phyloP scores from a whole-genome alignment of 1,140 invertebrate species.

The Mactra quadrangularis region DNA sequence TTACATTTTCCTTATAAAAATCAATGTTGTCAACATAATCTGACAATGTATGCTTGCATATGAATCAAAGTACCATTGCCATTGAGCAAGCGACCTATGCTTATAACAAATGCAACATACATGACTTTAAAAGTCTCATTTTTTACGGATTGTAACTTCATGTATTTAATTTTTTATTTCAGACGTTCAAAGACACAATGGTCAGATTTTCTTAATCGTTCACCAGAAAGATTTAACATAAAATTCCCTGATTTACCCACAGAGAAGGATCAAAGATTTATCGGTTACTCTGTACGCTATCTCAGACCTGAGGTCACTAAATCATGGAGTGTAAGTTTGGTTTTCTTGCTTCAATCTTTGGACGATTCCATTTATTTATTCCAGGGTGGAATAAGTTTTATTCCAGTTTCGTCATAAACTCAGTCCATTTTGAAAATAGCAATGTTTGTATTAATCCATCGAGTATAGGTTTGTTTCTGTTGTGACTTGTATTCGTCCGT shows the following conservation, averaged over 20 bases:
- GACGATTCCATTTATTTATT: background rate
- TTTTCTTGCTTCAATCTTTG: background rate
- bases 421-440: background rate
- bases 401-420: background rate
- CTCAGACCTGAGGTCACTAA: slow-evolving; percentile 78
- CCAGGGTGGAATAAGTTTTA: background rate
- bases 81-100: too few species aligned
- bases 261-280: slow-evolving; percentile 77
- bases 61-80: too few species aligned
- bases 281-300: slow-evolving; percentile 80
- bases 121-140: too few species aligned
- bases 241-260: slow-evolving; percentile 75
- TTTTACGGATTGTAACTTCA: too few species aligned
- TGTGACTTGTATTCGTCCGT: background rate
- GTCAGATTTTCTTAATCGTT: slow-evolving; percentile 79
- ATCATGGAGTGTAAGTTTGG: slow-evolving; percentile 78
- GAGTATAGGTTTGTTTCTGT: background rate
- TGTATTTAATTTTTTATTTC: slow-evolving; percentile 50
- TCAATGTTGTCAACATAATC: too few species aligned
- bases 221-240: slow-evolving; percentile 79
- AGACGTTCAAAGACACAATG: slow-evolving; percentile 76
- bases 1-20: too few species aligned
- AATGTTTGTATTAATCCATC: background rate
- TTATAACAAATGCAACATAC: too few species aligned
- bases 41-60: too few species aligned